Evolutionary conservation across 2,888 invertebrate species (phyloP).

Genomic region (Drosophila melanosoma): DNA sequence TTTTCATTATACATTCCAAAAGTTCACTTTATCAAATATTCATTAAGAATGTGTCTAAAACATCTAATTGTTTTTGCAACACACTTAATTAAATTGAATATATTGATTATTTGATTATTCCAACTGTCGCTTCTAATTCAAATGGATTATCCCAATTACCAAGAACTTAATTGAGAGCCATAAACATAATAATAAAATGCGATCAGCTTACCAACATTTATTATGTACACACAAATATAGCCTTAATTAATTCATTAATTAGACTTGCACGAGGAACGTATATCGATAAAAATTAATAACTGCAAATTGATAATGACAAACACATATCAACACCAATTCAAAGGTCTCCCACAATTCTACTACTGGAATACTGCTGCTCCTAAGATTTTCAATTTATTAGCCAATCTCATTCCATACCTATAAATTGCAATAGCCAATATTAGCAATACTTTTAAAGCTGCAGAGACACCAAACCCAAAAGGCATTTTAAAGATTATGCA

Average conservation of each 20-base stretch:
- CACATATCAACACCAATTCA: too few species aligned
- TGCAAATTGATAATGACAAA: too few species aligned
- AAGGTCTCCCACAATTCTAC: not conserved
- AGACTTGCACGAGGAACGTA: not conserved
- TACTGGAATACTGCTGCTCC: not conserved
- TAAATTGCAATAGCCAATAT: not conserved
- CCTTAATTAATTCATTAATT: not conserved
- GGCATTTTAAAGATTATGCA: not conserved
- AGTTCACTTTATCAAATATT: not conserved
- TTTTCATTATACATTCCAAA: not conserved
- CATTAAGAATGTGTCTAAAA: not conserved
- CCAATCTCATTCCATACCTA: too few species aligned
- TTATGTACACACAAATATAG: not conserved
- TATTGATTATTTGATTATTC: not conserved
- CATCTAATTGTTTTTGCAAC: not conserved
- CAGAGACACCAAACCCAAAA: too few species aligned
- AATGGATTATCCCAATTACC: too few species aligned
- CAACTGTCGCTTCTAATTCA: not conserved
- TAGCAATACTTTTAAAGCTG: not conserved
- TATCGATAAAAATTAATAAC: too few species aligned
- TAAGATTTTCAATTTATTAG: not conserved
- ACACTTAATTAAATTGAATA: not conserved
- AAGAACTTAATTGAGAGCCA: not conserved
- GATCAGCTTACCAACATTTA: not conserved
- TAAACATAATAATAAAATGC: not conserved